Base-by-base conservation (phyloP, 2,888 invertebrate species). In the Acrocyrtus sp. region DNA sequence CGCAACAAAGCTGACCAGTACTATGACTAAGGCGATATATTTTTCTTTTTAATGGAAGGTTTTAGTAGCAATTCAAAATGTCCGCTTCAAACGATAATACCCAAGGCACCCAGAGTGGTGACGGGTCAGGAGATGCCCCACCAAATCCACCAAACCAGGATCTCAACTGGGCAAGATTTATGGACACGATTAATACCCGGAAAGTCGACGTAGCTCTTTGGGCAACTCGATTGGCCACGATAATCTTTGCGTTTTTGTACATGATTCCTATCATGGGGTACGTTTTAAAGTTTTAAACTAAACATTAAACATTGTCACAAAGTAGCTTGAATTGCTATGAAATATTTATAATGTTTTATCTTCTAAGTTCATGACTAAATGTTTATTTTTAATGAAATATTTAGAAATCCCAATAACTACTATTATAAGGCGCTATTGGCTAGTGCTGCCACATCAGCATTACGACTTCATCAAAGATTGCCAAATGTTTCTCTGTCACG, bases 391-490 rank as follows among this genome's bases (percentile, higher is more conserved):
- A 19, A 69, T 82, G 79, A 87, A n/a, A n/a, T n/a, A n/a, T 88
- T 82, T 81, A 92, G 92, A 80, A 90, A 89, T 83, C 88, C 91
- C 29, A 89, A 89, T 82, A 94, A 92, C 83, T 90, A 92, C 53
- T 97, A 96, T 85, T 93, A 93, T 86, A 95, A 96, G 86, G 95
- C 95, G 17, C 86, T 99, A 77, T 88, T 98, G 79, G 93, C 93
- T 61, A 95, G 94, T 87, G 97, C 96, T 15, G 98, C 98, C 4
- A 95, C 95, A 3, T 97, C 95, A 82, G 97, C 98, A 0, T 88
- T 99, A 60, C 88, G 99, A 69, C 87, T 99, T 80, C 98, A 98
- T 86, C 98, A 99, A 85, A 89, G 98, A 75, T 87, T 98, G 80
- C 96, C 96, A 21, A 87, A 90, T 76, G 92, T 96, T 81, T 88